Base-by-base conservation (phyloP, 2,113 vertebrate genomes). In the Serilophus lunatus region DNA sequence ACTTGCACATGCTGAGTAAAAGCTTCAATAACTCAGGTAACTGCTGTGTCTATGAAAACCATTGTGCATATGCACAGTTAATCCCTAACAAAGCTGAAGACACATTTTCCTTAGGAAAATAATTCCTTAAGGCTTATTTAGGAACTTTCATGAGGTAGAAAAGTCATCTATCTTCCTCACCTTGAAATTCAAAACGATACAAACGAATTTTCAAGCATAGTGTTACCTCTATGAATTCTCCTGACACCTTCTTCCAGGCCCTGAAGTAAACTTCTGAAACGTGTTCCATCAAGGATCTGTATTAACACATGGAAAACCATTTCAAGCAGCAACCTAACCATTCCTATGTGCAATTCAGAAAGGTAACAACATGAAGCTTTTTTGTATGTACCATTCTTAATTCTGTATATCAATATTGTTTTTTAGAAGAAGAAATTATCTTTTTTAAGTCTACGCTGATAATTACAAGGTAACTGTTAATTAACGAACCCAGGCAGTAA, bases 211-310 rank as follows among this genome's bases (percentile, higher is more conserved):
- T 77, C 86, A 91, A 90, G 40, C 16, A 71, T 6, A 78, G 23
- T 14, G 60, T 81, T 97, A 98, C 98, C 98, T 99, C 97, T 95
- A 97, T 56, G 82, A 98, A 98, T 59, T 98, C 97, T 54, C 98
- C 98, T 33, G 98, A 98, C 10, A 99, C 98, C 84, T 99, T 99
- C 93, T 98, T 99, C 99, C 99, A 99, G 31, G 99, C 99, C 97
- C 99, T 98, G 97, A 99, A 99, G 96, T 99, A 99, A 96, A 99
- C 91, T 97, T 99, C 99, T 35, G 98, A 96, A 76, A 99, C 64
- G 51, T 98, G 94, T 24, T 94, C 88, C 50, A 97, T 94, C 69
- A 98, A 84, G 44, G 92, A 96, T 82, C 99, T 99, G 92, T 40
- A 77, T 79, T 49, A 83, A 92, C 40, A 84, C 9, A 91, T 1